Evolutionary conservation across 2,888 invertebrate genomes (phyloP).

Genomic region (Caenorhabditis becei): DNA sequence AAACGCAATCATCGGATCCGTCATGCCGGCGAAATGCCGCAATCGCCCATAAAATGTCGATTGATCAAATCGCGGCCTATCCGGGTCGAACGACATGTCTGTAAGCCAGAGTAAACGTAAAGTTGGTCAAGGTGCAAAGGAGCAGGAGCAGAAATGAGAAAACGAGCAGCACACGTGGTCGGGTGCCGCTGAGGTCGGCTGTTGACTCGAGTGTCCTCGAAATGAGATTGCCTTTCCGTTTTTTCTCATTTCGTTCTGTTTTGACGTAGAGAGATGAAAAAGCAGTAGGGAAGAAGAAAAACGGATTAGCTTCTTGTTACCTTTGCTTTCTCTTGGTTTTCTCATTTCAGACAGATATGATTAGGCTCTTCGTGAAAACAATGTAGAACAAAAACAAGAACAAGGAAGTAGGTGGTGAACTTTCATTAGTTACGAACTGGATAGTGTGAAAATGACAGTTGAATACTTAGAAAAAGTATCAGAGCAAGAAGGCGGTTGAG

Average conservation of each 20-base stretch:
- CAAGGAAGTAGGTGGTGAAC: not conserved
- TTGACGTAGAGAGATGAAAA: not conserved
- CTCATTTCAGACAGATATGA: not conserved
- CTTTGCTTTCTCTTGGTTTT: not conserved
- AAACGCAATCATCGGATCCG: constrained; percentile 93
- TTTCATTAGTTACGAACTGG: constrained; percentile 1
- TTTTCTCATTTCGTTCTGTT: constrained; percentile 2
- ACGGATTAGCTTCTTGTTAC: constrained; percentile 5
- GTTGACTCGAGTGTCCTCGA: constrained; percentile 49
- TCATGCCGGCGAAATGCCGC: constrained; percentile 92
- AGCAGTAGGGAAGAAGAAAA: not conserved
- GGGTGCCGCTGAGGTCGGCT: constrained; percentile 6
- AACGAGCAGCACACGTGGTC: constrained; percentile 43
- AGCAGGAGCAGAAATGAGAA: constrained; percentile 9
- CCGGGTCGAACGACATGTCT: constrained; percentile 65
- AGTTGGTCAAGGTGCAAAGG: constrained; percentile 14
- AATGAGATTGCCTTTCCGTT: constrained; percentile 51
- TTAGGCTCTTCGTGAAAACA: not conserved
- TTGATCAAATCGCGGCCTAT: constrained; percentile 70
- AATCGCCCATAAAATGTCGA: constrained; percentile 91
- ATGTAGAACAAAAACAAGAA: not conserved
- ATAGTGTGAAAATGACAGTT: constrained; percentile 2
- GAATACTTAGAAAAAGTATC: not conserved
- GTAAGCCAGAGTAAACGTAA: not conserved
- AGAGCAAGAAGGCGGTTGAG: constrained; percentile 2